phyloP scores from a whole-genome alignment of 1,140 invertebrate genomes.

The Potamilus streckersoni region DNA sequence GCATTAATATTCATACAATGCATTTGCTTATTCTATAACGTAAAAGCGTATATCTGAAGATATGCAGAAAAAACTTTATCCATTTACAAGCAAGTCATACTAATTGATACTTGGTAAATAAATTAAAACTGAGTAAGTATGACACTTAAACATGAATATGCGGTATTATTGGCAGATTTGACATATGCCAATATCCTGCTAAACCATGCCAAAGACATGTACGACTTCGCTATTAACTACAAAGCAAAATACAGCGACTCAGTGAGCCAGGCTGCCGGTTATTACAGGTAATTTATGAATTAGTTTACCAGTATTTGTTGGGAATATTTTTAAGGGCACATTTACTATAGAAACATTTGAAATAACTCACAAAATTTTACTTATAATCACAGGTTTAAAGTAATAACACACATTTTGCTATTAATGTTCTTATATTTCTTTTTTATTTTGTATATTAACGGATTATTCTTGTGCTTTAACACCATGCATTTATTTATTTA shows the following conservation, averaged over 20 bases:
- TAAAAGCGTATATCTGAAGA: too few species aligned
- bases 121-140: too few species aligned
- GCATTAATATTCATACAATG: too few species aligned
- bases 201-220: conserved; percentile 72
- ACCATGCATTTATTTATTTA: too few species aligned
- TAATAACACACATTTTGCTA: not conserved
- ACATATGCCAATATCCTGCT: conserved; percentile 71
- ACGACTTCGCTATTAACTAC: conserved; percentile 73
- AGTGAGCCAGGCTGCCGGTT: conserved; percentile 71
- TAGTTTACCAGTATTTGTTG: not conserved
- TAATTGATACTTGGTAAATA: too few species aligned
- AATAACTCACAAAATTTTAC: not conserved
- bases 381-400: not conserved
- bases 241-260: conserved; percentile 73
- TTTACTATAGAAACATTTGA: not conserved
- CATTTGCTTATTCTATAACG: too few species aligned
- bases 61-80: too few species aligned
- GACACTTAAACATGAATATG: too few species aligned
- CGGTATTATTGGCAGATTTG: conserved; percentile 54
- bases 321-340: not conserved
- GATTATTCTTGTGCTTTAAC: not conserved
- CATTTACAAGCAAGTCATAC: too few species aligned
- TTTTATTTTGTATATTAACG: not conserved
- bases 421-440: not conserved
- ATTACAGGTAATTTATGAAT: conserved; percentile 70